Conservation (phyloP, 2,113 vertebrate genomes). For the Nesoenas mayeri region DNA sequence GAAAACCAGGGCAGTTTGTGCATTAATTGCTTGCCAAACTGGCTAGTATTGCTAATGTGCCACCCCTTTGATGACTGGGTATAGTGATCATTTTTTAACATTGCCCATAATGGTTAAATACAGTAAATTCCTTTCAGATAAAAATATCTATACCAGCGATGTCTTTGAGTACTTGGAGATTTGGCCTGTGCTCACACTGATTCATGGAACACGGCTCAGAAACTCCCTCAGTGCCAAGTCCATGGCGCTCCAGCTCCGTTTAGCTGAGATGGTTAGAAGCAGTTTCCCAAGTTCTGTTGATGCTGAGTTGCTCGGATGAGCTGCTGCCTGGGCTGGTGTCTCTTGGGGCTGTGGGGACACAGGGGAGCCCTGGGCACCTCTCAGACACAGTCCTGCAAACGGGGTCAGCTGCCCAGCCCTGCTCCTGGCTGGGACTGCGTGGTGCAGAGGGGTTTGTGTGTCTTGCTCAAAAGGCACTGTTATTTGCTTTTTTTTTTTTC, state of each 20-base stretch:
- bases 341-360: accelerated
- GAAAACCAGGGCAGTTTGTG: background rate
- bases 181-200: background rate
- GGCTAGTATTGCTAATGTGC: background rate
- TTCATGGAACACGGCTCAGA: background rate
- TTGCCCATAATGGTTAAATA: background rate
- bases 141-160: background rate
- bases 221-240: background rate
- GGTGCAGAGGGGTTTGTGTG: background rate
- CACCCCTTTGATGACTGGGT: background rate
- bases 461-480: accelerated
- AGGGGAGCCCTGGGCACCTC: background rate
- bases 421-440: background rate
- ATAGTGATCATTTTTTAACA: background rate
- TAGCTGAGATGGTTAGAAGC: background rate
- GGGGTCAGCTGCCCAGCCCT: background rate
- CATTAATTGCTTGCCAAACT: background rate
- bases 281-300: background rate
- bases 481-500: background rate
- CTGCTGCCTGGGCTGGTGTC: background rate
- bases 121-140: background rate
- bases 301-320: accelerated
- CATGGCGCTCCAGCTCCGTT: background rate
- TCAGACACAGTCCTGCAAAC: background rate
- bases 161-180: background rate